Conservation (phyloP, 2,113 vertebrate species). For the Phoenicopterus ruber region DNA sequence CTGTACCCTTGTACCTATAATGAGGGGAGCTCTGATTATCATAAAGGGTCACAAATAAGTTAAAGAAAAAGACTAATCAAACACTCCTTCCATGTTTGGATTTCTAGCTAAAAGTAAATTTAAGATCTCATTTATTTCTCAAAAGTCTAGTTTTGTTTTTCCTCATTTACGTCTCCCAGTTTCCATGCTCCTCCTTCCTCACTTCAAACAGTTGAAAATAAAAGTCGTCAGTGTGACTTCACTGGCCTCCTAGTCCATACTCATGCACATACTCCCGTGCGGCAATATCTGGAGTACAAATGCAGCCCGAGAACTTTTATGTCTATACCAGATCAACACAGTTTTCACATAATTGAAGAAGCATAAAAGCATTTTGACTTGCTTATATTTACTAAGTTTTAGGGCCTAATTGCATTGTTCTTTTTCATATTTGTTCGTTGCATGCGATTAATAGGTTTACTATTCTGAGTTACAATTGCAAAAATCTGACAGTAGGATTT, state of each 20-base stretch:
- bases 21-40: background rate
- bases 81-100: background rate
- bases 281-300: background rate
- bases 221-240: background rate
- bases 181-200: background rate
- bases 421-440: background rate
- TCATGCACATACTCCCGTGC: rapidly evolving
- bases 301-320: background rate
- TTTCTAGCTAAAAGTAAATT: background rate
- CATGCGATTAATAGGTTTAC: background rate
- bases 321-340: background rate
- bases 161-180: background rate
- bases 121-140: background rate
- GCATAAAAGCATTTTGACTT: background rate
- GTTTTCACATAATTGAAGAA: background rate
- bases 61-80: background rate
- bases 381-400: background rate
- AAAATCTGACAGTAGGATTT: background rate
- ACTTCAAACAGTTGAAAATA: background rate
- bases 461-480: background rate
- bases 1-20: constrained; percentile 86
- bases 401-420: background rate
- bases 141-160: background rate
- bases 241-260: background rate
- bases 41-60: background rate